phyloP scores from a whole-genome alignment of 37 sponge, comb jelly and placozoan genomes.

The Beroe ovata region DNA sequence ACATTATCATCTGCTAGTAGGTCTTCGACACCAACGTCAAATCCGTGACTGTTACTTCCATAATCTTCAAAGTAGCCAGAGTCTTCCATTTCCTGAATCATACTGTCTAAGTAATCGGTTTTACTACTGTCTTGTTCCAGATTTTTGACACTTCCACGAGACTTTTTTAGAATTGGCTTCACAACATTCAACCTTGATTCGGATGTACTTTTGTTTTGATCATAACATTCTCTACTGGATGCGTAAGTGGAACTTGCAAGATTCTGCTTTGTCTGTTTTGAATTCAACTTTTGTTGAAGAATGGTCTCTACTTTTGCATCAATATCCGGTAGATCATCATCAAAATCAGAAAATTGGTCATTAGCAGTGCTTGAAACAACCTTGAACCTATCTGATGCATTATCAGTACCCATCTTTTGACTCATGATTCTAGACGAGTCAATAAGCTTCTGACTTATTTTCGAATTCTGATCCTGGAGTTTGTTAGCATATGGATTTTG shows the following conservation, averaged over 20 bases:
- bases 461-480: neutral
- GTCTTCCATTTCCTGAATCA: conserved; percentile 51
- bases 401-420: neutral
- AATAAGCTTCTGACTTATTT: conserved; percentile 3
- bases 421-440: neutral
- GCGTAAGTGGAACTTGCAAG: neutral
- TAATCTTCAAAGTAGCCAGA: conserved; percentile 53
- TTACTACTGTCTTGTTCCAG: too few relatives aligned
- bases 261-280: neutral
- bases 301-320: conserved; percentile 16
- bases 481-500: conserved; percentile 14
- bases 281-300: neutral
- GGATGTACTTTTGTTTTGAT: neutral
- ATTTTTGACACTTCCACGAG: neutral
- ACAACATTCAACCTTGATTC: neutral
- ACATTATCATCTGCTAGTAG: neutral
- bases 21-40: conserved; percentile 43
- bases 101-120: neutral
- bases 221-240: neutral
- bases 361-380: neutral
- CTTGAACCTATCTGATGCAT: too few relatives aligned
- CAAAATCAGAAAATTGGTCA: conserved; percentile 32
- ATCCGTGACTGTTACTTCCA: neutral
- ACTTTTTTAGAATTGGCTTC: conserved; percentile 17
- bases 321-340: conserved; percentile 20